Conservation (phyloP, 2,888 invertebrate genomes). For the Xanthia icteritia region DNA sequence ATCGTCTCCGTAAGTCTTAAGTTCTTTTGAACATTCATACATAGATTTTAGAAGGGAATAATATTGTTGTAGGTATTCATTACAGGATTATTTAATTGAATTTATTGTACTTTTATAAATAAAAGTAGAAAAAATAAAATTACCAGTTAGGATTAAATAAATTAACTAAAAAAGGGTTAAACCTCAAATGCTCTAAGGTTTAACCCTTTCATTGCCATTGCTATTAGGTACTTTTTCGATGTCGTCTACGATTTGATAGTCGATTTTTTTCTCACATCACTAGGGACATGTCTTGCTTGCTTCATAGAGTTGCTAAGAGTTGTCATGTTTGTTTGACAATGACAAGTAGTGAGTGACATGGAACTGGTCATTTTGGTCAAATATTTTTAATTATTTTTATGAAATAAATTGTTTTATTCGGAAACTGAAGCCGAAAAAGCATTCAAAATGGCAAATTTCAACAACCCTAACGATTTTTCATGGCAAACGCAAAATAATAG, state of each 20-base stretch:
- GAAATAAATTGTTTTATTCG: slow-evolving; percentile 22
- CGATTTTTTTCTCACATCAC: slow-evolving; percentile 7
- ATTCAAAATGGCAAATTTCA: slow-evolving; percentile 81
- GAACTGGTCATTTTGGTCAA: slow-evolving; percentile 39
- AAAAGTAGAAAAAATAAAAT: too few species aligned
- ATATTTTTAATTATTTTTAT: slow-evolving; percentile 34
- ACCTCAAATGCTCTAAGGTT: too few species aligned
- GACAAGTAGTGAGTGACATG: slow-evolving; percentile 64
- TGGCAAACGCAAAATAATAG: slow-evolving; percentile 85
- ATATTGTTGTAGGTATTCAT: too few species aligned
- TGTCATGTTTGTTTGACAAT: slow-evolving; percentile 1
- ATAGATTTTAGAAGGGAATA: too few species aligned
- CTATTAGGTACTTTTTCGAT: background rate
- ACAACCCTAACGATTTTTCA: slow-evolving; percentile 84
- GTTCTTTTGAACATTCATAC: too few species aligned
- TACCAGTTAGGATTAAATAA: too few species aligned
- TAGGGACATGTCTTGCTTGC: background rate
- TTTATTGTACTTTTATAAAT: too few species aligned
- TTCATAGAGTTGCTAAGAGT: too few species aligned
- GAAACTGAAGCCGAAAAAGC: slow-evolving; percentile 15
- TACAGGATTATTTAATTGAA: too few species aligned
- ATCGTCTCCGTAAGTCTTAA: too few species aligned
- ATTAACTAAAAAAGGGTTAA: too few species aligned
- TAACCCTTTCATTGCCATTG: background rate
- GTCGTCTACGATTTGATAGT: background rate